A percentile compares a stretch with the other conserved stretches of the same genome.
Conservation (phyloP, 2,113 vertebrate genomes). For the Procapra przewalskii region DNA sequence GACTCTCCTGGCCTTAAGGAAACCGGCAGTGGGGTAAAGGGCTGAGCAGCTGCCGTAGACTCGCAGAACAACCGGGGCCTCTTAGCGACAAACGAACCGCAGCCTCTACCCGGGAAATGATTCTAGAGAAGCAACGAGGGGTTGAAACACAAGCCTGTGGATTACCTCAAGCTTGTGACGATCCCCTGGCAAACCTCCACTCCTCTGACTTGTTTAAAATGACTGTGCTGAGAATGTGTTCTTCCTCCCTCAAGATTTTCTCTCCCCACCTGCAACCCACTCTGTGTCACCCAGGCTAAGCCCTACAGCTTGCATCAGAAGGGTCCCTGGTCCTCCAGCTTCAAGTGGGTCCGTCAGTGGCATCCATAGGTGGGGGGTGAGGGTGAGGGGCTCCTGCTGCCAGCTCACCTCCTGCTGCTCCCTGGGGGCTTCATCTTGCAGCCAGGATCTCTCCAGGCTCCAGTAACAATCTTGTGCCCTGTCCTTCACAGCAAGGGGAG, state of each 20-base stretch:
- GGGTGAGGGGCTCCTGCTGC: fast-evolving
- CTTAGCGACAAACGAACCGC: fast-evolving
- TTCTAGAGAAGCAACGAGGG: not conserved
- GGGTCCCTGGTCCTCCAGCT: not conserved
- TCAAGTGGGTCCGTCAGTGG: fast-evolving
- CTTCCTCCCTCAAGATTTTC: not conserved
- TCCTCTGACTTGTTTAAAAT: not conserved
- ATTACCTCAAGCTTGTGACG: not conserved
- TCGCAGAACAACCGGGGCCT: fast-evolving
- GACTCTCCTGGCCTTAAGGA: not conserved
- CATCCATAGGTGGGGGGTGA: fast-evolving
- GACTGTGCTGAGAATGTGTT: not conserved
- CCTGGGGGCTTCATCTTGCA: not conserved
- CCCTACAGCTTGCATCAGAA: not conserved
- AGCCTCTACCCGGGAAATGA: not conserved
- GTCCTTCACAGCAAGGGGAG: not conserved
- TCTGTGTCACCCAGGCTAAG: not conserved
- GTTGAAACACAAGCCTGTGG: not conserved
- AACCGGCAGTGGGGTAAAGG: too few relatives aligned
- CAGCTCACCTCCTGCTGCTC: not conserved
- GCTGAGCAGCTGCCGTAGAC: not conserved
- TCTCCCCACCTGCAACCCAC: fast-evolving
- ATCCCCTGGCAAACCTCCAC: not conserved
- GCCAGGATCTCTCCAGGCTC: too few relatives aligned
- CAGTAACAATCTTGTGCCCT: not conserved